A percentile compares a stretch with the other conserved stretches of the same genome.
Conservation (phyloP, 1,140 invertebrate genomes). For the Arion vulgaris region DNA sequence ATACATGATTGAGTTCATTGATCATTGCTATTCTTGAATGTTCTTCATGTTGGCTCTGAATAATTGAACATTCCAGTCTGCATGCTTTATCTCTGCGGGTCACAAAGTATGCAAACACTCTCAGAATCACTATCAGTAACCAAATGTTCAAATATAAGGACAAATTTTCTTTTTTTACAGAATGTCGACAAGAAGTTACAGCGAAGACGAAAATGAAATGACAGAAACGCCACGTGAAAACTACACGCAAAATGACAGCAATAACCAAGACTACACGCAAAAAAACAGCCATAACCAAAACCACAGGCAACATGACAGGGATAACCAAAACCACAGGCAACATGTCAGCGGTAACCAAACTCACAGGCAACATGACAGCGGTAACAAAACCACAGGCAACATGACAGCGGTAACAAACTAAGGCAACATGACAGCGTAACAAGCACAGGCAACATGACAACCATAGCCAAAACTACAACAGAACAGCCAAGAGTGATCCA, state of each 20-base stretch:
- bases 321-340: neutral
- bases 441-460: neutral
- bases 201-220: neutral
- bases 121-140: too few relatives aligned
- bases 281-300: neutral
- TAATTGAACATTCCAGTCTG: too few relatives aligned
- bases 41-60: too few relatives aligned
- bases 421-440: neutral
- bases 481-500: neutral
- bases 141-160: too few relatives aligned
- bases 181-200: neutral
- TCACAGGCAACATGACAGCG: neutral
- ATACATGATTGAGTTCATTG: too few relatives aligned
- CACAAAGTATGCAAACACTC: too few relatives aligned
- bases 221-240: neutral
- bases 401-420: neutral
- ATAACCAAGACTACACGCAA: neutral
- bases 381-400: neutral
- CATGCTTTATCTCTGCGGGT: too few relatives aligned
- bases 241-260: neutral
- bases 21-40: too few relatives aligned
- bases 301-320: neutral
- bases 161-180: too few relatives aligned
- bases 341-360: too few relatives aligned
- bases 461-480: neutral